A percentile compares a stretch with the other conserved stretches of the same genome.
These are phyloP conservation scores for Neuroscelio doddi DNA, from an alignment of 2,888 invertebrate species.

Conservation along the genomic window DNA sequence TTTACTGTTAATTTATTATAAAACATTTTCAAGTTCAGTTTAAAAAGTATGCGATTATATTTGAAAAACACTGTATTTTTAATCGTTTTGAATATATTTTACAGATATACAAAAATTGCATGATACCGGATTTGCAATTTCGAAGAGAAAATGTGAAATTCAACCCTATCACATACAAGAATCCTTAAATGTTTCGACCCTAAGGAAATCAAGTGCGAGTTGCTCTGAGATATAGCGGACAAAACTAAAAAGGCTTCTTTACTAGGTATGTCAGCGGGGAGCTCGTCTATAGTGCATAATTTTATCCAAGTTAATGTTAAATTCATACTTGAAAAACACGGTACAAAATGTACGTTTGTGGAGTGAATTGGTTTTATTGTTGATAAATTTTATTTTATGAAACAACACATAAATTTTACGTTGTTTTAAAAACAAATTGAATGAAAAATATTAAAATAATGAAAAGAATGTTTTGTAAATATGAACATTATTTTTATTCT, in stretches of 20 bases:
- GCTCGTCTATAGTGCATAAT: constrained; percentile 41
- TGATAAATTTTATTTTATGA: not conserved
- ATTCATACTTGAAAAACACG: constrained; percentile 42
- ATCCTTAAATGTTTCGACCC: constrained; percentile 49
- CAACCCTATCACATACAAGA: constrained; percentile 18
- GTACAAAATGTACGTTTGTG: constrained; percentile 16
- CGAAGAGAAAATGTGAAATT: constrained; percentile 8
- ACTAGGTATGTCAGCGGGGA: constrained; percentile 22
- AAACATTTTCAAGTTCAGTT: too few species aligned
- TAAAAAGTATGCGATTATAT: too few species aligned
- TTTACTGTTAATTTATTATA: too few species aligned
- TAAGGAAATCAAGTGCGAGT: constrained; percentile 49
- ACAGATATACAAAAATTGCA: too few species aligned
- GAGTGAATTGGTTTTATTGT: not conserved
- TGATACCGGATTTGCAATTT: too few species aligned
- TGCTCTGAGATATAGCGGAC: constrained; percentile 37
- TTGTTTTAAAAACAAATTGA: too few species aligned
- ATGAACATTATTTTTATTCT: too few species aligned
- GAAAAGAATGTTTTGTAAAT: too few species aligned
- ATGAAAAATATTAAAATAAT: too few species aligned
- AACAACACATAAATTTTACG: not conserved
- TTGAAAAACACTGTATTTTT: too few species aligned
- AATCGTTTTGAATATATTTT: too few species aligned
- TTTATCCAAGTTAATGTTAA: constrained; percentile 43
- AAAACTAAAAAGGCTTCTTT: constrained; percentile 28